These are phyloP conservation scores for Spatulosminthurus flaviceps DNA, from an alignment of 2,888 invertebrate genomes.

Conservation along the genomic window DNA sequence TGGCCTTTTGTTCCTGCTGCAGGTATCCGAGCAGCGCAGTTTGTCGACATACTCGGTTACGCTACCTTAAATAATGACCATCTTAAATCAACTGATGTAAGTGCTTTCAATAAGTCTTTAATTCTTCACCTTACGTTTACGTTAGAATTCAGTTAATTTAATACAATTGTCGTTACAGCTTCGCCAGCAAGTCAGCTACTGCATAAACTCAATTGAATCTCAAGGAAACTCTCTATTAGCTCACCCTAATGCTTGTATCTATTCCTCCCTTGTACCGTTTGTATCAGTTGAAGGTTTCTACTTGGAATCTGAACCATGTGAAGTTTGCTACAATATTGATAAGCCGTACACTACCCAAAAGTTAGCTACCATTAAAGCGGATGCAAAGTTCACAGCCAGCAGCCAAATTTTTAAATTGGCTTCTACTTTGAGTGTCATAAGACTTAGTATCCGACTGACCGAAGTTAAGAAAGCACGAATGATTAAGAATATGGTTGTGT, in stretches of 20 bases:
- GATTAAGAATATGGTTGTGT: conserved; percentile 95
- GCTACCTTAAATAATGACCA: conserved; percentile 81
- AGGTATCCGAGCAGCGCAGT: conserved; percentile 94
- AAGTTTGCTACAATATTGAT: conserved; percentile 98
- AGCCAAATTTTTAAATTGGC: conserved; percentile 97
- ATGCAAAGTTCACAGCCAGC: conserved; percentile 97
- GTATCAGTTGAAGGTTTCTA: conserved; percentile 96
- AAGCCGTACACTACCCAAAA: conserved; percentile 91
- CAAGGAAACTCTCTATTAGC: conserved; percentile 74
- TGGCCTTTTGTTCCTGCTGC: conserved; percentile 66
- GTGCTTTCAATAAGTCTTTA: conserved; percentile 21
- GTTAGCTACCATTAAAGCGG: conserved; percentile 90
- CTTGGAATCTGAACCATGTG: conserved; percentile 94
- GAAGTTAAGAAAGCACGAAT: conserved; percentile 97
- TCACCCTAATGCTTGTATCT: conserved; percentile 93
- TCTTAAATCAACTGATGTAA: conserved; percentile 62
- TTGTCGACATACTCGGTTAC: conserved; percentile 95
- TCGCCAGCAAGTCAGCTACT: conserved; percentile 63
- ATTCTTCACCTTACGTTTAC: too few relatives aligned
- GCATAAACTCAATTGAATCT: conserved; percentile 61
- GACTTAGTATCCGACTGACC: conserved; percentile 89
- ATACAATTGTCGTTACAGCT: conserved; percentile 68
- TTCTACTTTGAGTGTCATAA: conserved; percentile 93
- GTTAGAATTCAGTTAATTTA: neutral
- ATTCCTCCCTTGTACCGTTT: conserved; percentile 90